Evolutionary conservation across 2,888 invertebrate species (phyloP), one percentile per base, ranked within the genome.

Genomic region (Hemithea aestivaria): DNA sequence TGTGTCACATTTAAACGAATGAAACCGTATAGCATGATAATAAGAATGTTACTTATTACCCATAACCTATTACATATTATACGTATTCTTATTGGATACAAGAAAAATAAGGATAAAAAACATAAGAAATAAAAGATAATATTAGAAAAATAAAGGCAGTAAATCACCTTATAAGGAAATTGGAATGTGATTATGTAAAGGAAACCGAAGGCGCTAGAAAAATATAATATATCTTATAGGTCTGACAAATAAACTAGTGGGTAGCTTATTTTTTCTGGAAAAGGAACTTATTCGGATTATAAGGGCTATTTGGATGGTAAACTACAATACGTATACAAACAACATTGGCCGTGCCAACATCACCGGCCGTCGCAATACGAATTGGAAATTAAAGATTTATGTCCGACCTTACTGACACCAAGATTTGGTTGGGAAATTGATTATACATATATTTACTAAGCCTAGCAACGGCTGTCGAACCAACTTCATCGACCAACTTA

Each of bases 271-370:
- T 32, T 32, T 32, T 36, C 36, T 28, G 16, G 21, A 27, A 12
- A 21, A 24, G 27, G 28, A 40, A 35, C 23, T 35, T 24, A 23
- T 27, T 9, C 40, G 30, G 12, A 11, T 32, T 28, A 41, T 26
- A 32, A 28, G 32, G 32, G 25, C 41, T 9, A 36, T 36, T 36
- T 29, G 35, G 22, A 33, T 41, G 35, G 32, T 36, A 41, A 35
- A 35, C 27, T 20, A 26, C 41, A 32, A 36, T 41, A 36, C 36
- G 12, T 41, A 41, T 36, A 29, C 35, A 40, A 10, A 23, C 40
- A 40, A 27, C 20, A 6, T 10, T 35, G 28, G 7, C 10, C 16
- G 5, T 16, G 5, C 2, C 3, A 16, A 16, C 16, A 16, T 16
- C 3, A 16, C 16, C 16, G 16, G 3, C 5, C 16, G 16, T 4